Percentiles rank a stretch among this genome's conserved stretches.
phyloP scores from a whole-genome alignment of 2,113 vertebrate species.

The Vombatus ursinus region DNA sequence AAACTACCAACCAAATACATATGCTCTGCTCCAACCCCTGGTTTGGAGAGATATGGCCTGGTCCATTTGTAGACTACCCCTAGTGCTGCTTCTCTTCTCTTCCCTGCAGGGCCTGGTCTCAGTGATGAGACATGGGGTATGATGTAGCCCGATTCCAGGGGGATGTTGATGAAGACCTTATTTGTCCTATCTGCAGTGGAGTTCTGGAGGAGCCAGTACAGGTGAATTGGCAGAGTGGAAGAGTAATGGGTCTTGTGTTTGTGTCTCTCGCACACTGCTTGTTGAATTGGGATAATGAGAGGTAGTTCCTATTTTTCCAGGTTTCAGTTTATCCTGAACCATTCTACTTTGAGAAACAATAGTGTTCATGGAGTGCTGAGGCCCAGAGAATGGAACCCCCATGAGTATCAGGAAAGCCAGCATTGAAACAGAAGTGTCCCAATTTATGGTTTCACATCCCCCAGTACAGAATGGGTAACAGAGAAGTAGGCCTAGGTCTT shows the following conservation, averaged over 20 bases:
- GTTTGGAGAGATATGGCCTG: conserved; percentile 82
- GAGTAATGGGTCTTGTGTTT: neutral
- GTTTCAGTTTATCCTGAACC: neutral
- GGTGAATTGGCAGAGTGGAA: conserved; percentile 80
- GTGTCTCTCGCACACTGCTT: fast-evolving
- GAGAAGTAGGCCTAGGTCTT: neutral
- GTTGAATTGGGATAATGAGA: neutral
- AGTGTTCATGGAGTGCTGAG: neutral
- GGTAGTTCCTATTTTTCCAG: neutral
- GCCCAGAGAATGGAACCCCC: neutral
- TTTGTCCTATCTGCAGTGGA: conserved; percentile 98
- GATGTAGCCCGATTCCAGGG: conserved; percentile 98
- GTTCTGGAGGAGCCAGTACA: conserved; percentile 98
- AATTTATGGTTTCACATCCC: too few relatives aligned
- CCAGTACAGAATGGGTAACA: neutral
- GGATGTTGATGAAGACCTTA: conserved; percentile 98
- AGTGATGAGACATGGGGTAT: conserved; percentile 99
- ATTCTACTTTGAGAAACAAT: neutral
- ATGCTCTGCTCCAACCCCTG: neutral
- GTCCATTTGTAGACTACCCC: neutral
- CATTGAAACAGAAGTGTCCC: neutral
- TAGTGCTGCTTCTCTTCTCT: conserved; percentile 35
- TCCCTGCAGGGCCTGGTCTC: conserved; percentile 84
- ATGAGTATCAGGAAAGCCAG: neutral
- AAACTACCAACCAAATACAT: neutral